Conservation (phyloP, 2,113 vertebrate genomes). For the Cyanoramphus novaezelandiae region DNA sequence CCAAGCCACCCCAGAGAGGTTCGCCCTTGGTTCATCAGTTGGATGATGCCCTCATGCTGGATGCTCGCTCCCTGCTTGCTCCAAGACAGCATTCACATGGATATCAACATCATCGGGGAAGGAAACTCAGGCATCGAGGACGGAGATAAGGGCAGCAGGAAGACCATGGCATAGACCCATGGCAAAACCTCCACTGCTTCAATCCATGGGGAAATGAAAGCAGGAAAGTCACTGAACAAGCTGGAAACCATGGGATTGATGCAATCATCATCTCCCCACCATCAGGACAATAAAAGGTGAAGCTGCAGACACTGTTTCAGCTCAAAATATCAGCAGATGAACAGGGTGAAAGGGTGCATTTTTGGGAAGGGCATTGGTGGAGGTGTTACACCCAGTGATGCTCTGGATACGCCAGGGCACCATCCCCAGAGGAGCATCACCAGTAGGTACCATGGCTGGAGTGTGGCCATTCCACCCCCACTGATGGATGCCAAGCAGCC, state of each 20-base stretch:
- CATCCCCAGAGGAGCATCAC: too few relatives aligned
- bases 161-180: neutral
- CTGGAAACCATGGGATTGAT: neutral
- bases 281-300: neutral
- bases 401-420: neutral
- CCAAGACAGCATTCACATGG: accelerated
- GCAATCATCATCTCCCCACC: neutral
- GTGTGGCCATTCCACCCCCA: too few relatives aligned
- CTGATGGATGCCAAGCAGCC: neutral
- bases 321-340: neutral
- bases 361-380: neutral
- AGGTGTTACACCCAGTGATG: neutral
- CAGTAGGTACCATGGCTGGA: accelerated
- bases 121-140: neutral
- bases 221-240: neutral
- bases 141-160: neutral
- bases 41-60: accelerated
- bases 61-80: neutral
- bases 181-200: neutral
- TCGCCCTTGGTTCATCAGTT: accelerated
- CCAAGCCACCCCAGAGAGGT: accelerated
- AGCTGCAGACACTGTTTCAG: neutral
- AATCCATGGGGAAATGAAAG: neutral
- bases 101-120: neutral
- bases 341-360: neutral